Conservation (phyloP, 1,140 invertebrate genomes). For the Eumaeus atala region DNA sequence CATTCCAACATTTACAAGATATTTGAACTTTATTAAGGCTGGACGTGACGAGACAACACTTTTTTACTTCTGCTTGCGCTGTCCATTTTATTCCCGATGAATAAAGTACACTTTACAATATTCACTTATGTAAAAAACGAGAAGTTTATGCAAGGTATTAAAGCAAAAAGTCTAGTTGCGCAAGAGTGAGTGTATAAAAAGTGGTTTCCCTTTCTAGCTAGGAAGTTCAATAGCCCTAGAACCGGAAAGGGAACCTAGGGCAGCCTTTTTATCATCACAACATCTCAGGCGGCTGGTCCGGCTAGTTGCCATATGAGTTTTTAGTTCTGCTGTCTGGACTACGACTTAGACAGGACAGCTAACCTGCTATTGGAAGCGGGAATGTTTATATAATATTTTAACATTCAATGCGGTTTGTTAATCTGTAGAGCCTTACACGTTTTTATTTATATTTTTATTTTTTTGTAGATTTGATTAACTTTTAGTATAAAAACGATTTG, state of each 20-base stretch:
- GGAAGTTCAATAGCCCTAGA: conserved; percentile 56
- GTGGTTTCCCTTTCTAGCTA: conserved; percentile 51
- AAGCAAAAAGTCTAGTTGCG: conserved; percentile 57
- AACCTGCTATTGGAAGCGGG: too few species aligned
- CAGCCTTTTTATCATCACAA: conserved; percentile 23
- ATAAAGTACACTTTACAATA: too few species aligned
- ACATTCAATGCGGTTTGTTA: too few species aligned
- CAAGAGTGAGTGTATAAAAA: conserved; percentile 55
- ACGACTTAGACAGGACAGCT: too few species aligned
- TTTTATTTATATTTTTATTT: too few species aligned
- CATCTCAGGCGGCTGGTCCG: conserved; percentile 19
- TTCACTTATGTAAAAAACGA: neutral
- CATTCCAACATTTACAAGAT: too few species aligned
- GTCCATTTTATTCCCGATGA: neutral
- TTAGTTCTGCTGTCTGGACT: conserved; percentile 2
- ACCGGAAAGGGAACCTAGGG: conserved; percentile 36
- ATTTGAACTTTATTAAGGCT: neutral
- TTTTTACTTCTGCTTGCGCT: neutral
- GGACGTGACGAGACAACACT: neutral
- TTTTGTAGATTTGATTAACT: too few species aligned
- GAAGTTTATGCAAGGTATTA: conserved; percentile 25
- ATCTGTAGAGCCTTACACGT: too few species aligned
- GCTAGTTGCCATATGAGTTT: conserved; percentile 14
- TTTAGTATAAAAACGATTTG: too few species aligned
- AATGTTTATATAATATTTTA: too few species aligned